These are phyloP conservation scores for Phymastichus coffea DNA, from an alignment of 1,140 invertebrate genomes.

Conservation along the genomic window DNA sequence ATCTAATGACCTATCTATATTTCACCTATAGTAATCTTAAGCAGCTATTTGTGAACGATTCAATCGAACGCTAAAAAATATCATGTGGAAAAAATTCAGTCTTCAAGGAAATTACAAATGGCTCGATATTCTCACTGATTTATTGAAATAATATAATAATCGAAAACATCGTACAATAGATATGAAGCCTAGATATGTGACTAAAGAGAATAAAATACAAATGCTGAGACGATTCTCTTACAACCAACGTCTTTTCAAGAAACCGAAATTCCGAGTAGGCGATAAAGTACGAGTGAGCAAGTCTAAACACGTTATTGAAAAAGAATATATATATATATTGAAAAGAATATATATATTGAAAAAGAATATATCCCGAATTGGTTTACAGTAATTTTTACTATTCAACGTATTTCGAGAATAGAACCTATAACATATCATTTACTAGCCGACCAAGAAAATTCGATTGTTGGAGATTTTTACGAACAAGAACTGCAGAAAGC, in stretches of 20 bases:
- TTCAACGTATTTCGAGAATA: too few relatives aligned
- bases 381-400: not conserved
- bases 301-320: not conserved
- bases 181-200: too few relatives aligned
- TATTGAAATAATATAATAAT: constrained; percentile 51
- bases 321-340: not conserved
- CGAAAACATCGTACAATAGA: constrained; percentile 48
- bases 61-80: constrained; percentile 53
- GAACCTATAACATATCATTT: constrained; percentile 6
- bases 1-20: too few relatives aligned
- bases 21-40: too few relatives aligned
- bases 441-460: constrained; percentile 6
- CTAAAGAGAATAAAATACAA: too few relatives aligned
- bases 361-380: too few relatives aligned
- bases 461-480: constrained; percentile 35
- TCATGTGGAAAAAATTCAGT: constrained; percentile 53
- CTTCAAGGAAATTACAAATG: constrained; percentile 48
- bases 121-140: constrained; percentile 41
- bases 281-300: not conserved
- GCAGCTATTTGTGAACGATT: constrained; percentile 40
- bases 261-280: not conserved
- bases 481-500: constrained; percentile 32
- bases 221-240: too few relatives aligned
- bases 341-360: too few relatives aligned
- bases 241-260: too few relatives aligned